Evolutionary conservation across 2,797 vertebrate genomes (phyloP).

Genomic region (Hirundo rustica): DNA sequence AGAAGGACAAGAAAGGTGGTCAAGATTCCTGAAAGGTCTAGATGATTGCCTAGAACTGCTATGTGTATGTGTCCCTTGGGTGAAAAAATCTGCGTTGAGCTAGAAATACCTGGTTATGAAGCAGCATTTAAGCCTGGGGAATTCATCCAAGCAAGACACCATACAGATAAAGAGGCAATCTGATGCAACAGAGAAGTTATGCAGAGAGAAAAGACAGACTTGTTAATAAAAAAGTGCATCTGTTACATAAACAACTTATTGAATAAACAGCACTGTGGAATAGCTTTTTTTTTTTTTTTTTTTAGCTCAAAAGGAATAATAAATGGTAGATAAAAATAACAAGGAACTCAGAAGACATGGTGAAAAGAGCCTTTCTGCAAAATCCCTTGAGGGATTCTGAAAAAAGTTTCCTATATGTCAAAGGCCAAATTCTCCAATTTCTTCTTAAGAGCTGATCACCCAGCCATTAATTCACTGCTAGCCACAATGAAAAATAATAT

Average conservation of each 20-base stretch:
- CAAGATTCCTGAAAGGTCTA: not conserved
- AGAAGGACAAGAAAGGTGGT: not conserved
- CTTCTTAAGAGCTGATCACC: not conserved
- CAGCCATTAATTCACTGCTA: not conserved
- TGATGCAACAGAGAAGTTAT: not conserved
- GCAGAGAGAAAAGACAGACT: not conserved
- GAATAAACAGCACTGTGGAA: not conserved
- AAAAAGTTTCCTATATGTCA: not conserved
- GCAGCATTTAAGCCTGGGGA: not conserved
- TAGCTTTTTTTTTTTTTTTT: not conserved
- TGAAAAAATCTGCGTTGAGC: not conserved
- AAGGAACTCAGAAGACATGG: not conserved
- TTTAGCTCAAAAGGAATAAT: not conserved
- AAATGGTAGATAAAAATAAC: constrained; percentile 1
- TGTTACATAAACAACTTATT: not conserved
- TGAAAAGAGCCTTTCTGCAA: not conserved
- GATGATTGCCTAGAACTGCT: not conserved
- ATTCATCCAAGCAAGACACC: not conserved
- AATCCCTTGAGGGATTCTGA: not conserved
- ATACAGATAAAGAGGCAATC: not conserved
- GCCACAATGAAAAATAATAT: not conserved
- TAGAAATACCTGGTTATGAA: not conserved
- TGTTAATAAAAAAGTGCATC: not conserved
- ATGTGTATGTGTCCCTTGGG: not conserved
- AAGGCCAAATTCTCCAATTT: not conserved